phyloP scores from a whole-genome alignment of 2,113 vertebrate species.

The Vanacampus margaritifer region DNA sequence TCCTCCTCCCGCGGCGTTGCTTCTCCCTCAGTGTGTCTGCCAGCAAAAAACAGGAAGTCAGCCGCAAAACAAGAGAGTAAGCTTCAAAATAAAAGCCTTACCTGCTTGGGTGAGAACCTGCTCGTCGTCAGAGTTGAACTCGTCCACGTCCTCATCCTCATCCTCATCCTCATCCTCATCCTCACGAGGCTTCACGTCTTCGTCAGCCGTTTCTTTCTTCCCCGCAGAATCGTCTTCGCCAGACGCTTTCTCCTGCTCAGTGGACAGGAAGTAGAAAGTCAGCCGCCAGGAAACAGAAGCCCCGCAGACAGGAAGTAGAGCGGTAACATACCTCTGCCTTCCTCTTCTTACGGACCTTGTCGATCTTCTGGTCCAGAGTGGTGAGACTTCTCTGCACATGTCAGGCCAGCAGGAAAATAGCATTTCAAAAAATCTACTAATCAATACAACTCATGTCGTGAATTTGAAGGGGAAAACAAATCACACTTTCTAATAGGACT shows the following conservation, averaged over 20 bases:
- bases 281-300: slow-evolving; percentile 1
- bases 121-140: slow-evolving; percentile 83
- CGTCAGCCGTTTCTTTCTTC: slow-evolving; percentile 26
- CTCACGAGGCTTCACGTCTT: slow-evolving; percentile 36
- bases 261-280: slow-evolving; percentile 1
- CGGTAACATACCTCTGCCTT: slow-evolving; percentile 74
- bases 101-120: slow-evolving; percentile 86
- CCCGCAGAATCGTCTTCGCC: background rate
- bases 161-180: slow-evolving; percentile 63
- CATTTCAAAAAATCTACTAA: no score
- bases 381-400: slow-evolving; percentile 78
- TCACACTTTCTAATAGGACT: no score
- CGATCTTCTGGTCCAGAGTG: slow-evolving; percentile 94
- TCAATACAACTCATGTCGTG: no score
- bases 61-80: background rate
- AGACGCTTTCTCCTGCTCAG: slow-evolving; percentile 74
- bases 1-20: slow-evolving; percentile 70
- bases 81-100: slow-evolving; percentile 36
- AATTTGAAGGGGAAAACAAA: no score
- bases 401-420: background rate
- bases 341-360: slow-evolving; percentile 86
- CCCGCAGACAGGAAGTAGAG: background rate
- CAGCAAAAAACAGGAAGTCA: background rate
- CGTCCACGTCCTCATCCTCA: slow-evolving; percentile 60
- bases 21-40: slow-evolving; percentile 88